Evolutionary conservation across 2,113 vertebrate species (phyloP).

Genomic region (Brevimyrus niger): DNA sequence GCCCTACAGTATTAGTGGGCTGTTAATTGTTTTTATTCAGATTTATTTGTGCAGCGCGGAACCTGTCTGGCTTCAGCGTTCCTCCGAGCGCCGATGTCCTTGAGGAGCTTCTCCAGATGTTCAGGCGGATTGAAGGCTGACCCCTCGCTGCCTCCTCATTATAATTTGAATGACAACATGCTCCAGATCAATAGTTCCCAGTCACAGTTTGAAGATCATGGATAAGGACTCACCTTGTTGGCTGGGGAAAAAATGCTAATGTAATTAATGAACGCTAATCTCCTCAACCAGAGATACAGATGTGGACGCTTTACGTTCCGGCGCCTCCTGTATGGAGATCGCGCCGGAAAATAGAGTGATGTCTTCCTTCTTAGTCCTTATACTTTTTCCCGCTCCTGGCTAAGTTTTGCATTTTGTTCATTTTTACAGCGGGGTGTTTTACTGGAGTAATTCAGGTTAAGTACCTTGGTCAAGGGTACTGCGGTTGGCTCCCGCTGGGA

Average conservation of each 20-base stretch:
- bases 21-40: background rate
- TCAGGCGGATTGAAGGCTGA: constrained; percentile 78
- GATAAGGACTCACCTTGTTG: constrained; percentile 80
- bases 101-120: constrained; percentile 75
- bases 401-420: background rate
- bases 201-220: constrained; percentile 81
- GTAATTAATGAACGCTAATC: constrained; percentile 59
- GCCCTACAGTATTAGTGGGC: background rate
- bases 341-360: background rate
- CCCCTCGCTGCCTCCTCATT: constrained; percentile 83
- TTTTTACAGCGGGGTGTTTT: background rate
- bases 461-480: constrained; percentile 12
- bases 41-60: constrained; percentile 51
- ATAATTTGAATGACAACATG: constrained; percentile 95
- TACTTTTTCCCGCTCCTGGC: background rate
- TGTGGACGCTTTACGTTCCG: constrained; percentile 24
- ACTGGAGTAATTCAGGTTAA: constrained; percentile 11
- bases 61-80: constrained; percentile 35
- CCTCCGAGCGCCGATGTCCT: constrained; percentile 60
- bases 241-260: constrained; percentile 60
- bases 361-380: background rate
- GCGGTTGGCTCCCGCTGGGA: background rate
- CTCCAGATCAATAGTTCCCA: constrained; percentile 89
- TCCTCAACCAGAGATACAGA: constrained; percentile 40
- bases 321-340: background rate